phyloP scores from a whole-genome alignment of 2,797 vertebrate species.

The Margarornis squamiger region DNA sequence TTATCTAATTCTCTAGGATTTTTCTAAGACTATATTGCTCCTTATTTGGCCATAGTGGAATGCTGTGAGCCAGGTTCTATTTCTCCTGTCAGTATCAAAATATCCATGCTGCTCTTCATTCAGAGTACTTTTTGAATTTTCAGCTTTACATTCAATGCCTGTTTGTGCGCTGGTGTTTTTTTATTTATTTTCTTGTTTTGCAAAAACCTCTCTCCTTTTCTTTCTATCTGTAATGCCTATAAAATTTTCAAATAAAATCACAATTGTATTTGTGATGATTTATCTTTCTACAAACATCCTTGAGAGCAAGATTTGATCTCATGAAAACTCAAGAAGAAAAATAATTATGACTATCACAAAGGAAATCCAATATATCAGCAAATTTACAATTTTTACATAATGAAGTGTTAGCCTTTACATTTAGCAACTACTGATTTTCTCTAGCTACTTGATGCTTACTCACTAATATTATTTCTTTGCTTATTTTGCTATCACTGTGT shows the following conservation, averaged over 20 bases:
- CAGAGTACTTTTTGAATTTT: not conserved
- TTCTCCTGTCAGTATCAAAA: not conserved
- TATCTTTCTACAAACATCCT: not conserved
- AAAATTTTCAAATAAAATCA: not conserved
- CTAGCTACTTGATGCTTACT: not conserved
- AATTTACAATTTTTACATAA: not conserved
- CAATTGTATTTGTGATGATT: not conserved
- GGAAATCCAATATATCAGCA: not conserved
- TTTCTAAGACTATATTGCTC: too few species aligned
- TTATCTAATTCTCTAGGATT: too few species aligned
- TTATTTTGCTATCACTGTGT: not conserved
- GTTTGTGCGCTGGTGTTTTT: not conserved
- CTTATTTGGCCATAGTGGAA: too few species aligned
- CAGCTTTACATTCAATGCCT: not conserved
- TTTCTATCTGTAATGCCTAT: not conserved
- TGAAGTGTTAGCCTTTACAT: not conserved
- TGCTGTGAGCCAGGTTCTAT: too few species aligned
- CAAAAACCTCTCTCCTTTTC: not conserved
- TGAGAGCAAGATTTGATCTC: not conserved
- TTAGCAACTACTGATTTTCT: not conserved
- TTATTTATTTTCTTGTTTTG: not conserved
- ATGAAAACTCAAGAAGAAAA: not conserved
- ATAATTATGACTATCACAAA: not conserved
- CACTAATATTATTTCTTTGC: not conserved
- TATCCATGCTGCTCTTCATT: not conserved